A percentile compares a stretch with the other conserved stretches of the same genome.
Evolutionary conservation across 2,113 vertebrate species (phyloP).

Genomic region (Nipponia nippon): DNA sequence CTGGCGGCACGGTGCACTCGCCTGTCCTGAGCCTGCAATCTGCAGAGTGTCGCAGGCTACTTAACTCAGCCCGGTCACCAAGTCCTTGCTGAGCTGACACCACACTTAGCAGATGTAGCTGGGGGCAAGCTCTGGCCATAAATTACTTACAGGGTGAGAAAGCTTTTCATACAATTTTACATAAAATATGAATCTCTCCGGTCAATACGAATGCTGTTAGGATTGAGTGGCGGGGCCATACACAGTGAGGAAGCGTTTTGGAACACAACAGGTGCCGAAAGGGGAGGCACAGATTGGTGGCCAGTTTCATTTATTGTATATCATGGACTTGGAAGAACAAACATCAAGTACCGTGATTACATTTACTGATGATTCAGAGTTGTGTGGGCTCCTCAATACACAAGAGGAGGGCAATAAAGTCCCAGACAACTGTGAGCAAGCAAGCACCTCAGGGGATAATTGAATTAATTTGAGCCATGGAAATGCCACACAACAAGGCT

Average conservation of each 20-base stretch:
- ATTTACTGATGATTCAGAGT: conserved; percentile 50
- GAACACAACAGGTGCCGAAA: not conserved
- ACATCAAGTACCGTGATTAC: not conserved
- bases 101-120: not conserved
- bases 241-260: not conserved
- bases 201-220: not conserved
- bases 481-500: conserved; percentile 8
- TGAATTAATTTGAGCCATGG: conserved; percentile 46
- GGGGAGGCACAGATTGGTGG: not conserved
- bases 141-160: not conserved
- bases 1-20: not conserved
- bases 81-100: not conserved
- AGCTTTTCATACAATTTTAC: not conserved
- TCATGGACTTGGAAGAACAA: conserved; percentile 2
- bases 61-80: not conserved
- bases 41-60: not conserved
- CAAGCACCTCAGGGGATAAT: conserved; percentile 21
- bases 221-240: not conserved
- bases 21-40: fast-evolving
- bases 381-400: conserved; percentile 2
- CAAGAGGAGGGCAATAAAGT: conserved; percentile 9
- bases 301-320: not conserved
- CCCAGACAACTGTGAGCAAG: conserved; percentile 23
- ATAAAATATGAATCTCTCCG: not conserved
- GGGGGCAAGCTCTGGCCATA: not conserved